Conservation (phyloP, 2,113 vertebrate genomes). For the Brachypteracias leptosomus region DNA sequence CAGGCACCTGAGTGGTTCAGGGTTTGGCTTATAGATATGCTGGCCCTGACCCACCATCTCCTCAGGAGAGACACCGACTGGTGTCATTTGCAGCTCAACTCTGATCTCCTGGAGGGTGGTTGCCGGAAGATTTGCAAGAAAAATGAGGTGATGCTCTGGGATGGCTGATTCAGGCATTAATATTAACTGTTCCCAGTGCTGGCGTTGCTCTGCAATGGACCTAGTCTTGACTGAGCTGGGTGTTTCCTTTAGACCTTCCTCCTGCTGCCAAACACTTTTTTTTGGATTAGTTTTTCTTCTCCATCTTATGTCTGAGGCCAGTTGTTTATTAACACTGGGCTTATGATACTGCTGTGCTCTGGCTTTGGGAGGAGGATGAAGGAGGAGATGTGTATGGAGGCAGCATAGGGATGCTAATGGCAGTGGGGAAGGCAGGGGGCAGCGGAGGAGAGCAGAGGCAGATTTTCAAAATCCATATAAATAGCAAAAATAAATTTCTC, state of each 20-base stretch:
- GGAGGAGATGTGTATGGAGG: neutral
- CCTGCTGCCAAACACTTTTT: neutral
- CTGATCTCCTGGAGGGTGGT: accelerated
- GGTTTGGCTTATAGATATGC: neutral
- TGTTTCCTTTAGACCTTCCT: neutral
- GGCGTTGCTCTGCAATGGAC: neutral
- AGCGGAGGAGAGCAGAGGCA: constrained; percentile 37
- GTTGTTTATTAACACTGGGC: neutral
- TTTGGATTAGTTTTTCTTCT: neutral
- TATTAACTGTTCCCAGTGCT: neutral
- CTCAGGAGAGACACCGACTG: accelerated
- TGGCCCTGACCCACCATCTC: neutral
- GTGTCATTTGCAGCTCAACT: neutral
- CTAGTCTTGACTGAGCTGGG: neutral
- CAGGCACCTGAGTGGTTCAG: accelerated
- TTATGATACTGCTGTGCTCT: neutral
- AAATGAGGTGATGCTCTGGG: neutral
- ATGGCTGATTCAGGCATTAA: neutral
- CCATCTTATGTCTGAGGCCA: neutral
- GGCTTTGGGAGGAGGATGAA: neutral
- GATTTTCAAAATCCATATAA: constrained; percentile 50
- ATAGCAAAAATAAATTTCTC: constrained; percentile 50
- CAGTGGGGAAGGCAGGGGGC: constrained; percentile 32
- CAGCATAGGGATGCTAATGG: neutral
- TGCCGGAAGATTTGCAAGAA: neutral